These are phyloP conservation scores for Melanotaenia nigrans DNA, from an alignment of 2,797 vertebrate species.

Conservation along the genomic window DNA sequence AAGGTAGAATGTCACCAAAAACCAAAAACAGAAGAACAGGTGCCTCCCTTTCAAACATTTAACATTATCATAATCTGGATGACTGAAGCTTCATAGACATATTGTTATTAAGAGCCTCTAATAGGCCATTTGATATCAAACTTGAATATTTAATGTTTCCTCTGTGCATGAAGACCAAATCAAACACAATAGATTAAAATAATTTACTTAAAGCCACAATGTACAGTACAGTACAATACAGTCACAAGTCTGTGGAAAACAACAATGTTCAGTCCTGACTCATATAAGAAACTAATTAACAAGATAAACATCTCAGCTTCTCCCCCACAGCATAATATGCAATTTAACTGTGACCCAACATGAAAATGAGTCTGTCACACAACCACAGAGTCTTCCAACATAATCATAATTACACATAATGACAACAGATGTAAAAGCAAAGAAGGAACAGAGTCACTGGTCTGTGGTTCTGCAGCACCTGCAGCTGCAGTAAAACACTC, in stretches of 20 bases:
- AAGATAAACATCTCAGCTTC: not conserved
- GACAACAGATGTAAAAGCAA: conserved; percentile 1
- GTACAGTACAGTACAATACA: not conserved
- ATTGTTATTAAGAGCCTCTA: not conserved
- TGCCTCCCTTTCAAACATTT: not conserved
- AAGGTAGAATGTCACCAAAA: too few relatives aligned
- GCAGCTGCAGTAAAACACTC: not conserved
- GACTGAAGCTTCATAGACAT: not conserved
- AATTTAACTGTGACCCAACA: not conserved
- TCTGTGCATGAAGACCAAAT: conserved; percentile 5
- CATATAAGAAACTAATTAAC: not conserved
- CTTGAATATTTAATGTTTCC: not conserved
- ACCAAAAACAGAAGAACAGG: too few relatives aligned
- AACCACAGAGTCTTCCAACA: conserved; percentile 6
- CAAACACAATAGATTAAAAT: not conserved
- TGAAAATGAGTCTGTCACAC: not conserved
- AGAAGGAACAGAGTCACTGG: conserved; percentile 2
- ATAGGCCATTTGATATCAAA: not conserved
- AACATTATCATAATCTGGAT: not conserved
- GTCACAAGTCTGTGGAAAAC: not conserved
- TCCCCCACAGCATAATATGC: not conserved
- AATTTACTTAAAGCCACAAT: not conserved
- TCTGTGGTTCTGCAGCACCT: conserved; percentile 20
- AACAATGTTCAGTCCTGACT: not conserved
- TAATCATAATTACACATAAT: not conserved